A percentile compares a stretch with the other conserved stretches of the same genome.
Evolutionary conservation across 2,888 invertebrate species (phyloP).

Genomic region (Schrankia costaestrigalis): DNA sequence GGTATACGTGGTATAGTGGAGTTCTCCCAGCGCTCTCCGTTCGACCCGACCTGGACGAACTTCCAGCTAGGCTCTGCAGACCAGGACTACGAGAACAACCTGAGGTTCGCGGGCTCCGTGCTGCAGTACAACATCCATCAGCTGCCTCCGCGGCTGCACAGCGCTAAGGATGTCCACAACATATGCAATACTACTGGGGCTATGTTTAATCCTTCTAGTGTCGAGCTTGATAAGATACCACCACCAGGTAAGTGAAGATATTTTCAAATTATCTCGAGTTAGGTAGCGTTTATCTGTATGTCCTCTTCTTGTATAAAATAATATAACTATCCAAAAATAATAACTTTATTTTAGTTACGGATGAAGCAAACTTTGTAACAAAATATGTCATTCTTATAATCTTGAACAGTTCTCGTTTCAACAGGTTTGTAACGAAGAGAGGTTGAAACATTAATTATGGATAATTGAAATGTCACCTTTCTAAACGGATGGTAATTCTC

Average conservation of each 20-base stretch:
- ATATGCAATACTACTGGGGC: slow-evolving; percentile 86
- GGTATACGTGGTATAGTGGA: slow-evolving; percentile 90
- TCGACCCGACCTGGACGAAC: slow-evolving; percentile 90
- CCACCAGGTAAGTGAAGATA: slow-evolving; percentile 80
- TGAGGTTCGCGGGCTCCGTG: slow-evolving; percentile 87
- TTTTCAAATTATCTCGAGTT: too few relatives aligned
- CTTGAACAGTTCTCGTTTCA: too few relatives aligned
- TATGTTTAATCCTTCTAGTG: slow-evolving; percentile 87
- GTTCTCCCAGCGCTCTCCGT: slow-evolving; percentile 89
- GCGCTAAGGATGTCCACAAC: slow-evolving; percentile 47
- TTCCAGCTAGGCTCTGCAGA: slow-evolving; percentile 85
- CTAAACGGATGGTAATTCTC: too few relatives aligned
- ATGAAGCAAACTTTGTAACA: too few relatives aligned
- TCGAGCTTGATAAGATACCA: slow-evolving; percentile 80
- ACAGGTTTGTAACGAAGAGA: too few relatives aligned
- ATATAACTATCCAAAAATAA: too few relatives aligned
- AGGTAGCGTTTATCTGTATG: too few relatives aligned
- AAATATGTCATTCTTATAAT: too few relatives aligned
- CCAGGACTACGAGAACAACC: slow-evolving; percentile 84
- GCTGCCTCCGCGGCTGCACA: slow-evolving; percentile 80
- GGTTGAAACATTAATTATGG: too few relatives aligned
- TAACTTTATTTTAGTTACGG: too few relatives aligned
- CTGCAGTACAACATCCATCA: slow-evolving; percentile 86
- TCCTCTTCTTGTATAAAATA: too few relatives aligned
- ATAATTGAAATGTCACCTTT: too few relatives aligned